Conservation (phyloP, 1,140 invertebrate species). For the Rhagoletis pomonella region DNA sequence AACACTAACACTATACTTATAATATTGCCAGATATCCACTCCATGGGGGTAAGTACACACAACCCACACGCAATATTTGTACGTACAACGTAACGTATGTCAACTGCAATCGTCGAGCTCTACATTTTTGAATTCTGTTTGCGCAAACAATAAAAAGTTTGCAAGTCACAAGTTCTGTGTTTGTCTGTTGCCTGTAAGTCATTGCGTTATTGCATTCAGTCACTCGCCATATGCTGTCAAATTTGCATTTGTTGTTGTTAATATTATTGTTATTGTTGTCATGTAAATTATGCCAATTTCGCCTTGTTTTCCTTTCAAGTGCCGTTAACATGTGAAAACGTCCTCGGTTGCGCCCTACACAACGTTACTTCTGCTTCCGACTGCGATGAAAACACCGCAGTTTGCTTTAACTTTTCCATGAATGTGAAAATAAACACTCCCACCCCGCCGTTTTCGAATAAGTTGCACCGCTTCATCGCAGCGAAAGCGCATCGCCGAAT, state of each 20-base stretch:
- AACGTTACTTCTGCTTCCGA: neutral
- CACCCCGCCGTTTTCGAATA: neutral
- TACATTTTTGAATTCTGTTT: constrained; percentile 48
- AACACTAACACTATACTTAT: constrained; percentile 34
- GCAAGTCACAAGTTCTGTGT: constrained; percentile 12
- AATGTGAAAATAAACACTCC: constrained; percentile 27
- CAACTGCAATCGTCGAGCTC: constrained; percentile 18
- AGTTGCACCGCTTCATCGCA: neutral
- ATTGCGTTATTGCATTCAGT: neutral
- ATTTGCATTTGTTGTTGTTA: neutral
- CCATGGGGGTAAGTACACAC: neutral
- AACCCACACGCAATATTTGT: neutral
- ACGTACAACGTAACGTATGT: neutral
- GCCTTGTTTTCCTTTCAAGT: constrained; percentile 39
- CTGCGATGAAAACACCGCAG: constrained; percentile 10
- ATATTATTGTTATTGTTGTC: constrained; percentile 25
- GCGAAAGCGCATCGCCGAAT: neutral
- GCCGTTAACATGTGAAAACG: constrained; percentile 33
- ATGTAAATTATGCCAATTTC: constrained; percentile 50
- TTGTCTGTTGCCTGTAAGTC: neutral
- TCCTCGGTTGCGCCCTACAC: neutral
- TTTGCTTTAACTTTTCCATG: constrained; percentile 41
- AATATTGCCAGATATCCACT: neutral
- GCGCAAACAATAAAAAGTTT: constrained; percentile 50
- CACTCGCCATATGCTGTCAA: neutral